Base-by-base conservation (phyloP, 2,888 invertebrate species). In the Toxonevra muliebris region DNA sequence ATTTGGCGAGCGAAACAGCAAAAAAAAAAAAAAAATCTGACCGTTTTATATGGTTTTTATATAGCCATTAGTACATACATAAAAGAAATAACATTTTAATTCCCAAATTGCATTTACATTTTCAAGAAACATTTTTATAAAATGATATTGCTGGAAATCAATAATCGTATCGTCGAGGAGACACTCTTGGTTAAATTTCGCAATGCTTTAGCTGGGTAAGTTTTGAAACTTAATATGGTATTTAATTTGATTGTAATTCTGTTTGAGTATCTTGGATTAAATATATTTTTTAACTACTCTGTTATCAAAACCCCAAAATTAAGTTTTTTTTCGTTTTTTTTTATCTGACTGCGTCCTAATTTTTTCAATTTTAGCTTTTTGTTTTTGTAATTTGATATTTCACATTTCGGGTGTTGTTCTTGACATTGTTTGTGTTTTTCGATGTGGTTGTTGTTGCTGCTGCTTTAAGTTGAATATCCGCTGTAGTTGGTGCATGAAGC, bases 101-200 rank as follows among this genome's bases (percentile, higher is more conserved):
- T 30, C 30, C 30, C 30, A 30, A 30, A 30, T 7, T 30, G 30
- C 30, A 30, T 30, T 30, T 30, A 30, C 30, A 30, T 4, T 30
- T 30, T 30, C 30, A 30, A 30, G 3, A 2, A 30, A 30, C 2
- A 30, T 30, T 30, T 30, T 53, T 63, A 48, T 64, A 70, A 70
- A 65, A 96, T 96, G 96, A 96, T 97, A 90, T 90, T 97, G 86
- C 90, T 99, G 86, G 98, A 99, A 91, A 97, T 97, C 88, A 96
- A 98, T 89, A 99, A 99, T 89, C 93, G 97, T 87, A 97, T 98
- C 88, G 93, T 99, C 81, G 97, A 97, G 89, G 98, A 99, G 87
- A 96, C 97, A 71, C 89, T 98, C 85, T 91, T 93, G 83, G 90
- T 95, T 80, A 98, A 98, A 90, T 97, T 97, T 87, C 94, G 93